Evolutionary conservation across 2,113 vertebrate species (phyloP), one percentile per base, ranked within the genome.

Genomic region (Xyliphius kryptos): DNA sequence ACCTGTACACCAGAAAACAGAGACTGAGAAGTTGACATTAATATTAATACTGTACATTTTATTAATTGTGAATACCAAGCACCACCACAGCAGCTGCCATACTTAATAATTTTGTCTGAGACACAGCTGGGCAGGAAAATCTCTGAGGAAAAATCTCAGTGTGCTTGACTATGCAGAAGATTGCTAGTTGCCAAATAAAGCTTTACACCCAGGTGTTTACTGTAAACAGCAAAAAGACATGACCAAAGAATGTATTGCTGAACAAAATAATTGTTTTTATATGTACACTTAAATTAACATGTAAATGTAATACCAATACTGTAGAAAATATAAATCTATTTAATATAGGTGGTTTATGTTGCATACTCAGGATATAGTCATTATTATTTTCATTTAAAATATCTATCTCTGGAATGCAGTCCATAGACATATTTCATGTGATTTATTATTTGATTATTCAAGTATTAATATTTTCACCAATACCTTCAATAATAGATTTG

Each of bases 81-180:
- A 43, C 22, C 43, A 41, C 9, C 56, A 68, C 19, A 64, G 51
- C 54, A 47, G 63, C 61, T 72, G 54, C 46, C 22, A 14, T 7
- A 59, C 21, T 54, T 60, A 52, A 16, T 59, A 54, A 16, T 16
- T 56, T 37, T 49, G 16, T 15, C 8, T 53, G n/a, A 67, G 47
- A 14, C 66, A 21, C 70, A 69, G 51, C 62, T 69, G 68, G 64
- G 21, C 46, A 57, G 17, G 38, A 67, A 63, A 22, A 44, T 53
- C 56, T 52, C 63, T 41, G 57, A 47, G 61, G 66, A 53, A 21
- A 63, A n/a, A 15, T 2, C 32, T 21, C 38, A 57, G 59, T 60
- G 32, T 51, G 52, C 60, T 56, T 54, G 52, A 61, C 56, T 62
- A 67, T 48, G n/a, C 14, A 54, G 37, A 60, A 22, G 61, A 47